Conservation (phyloP, 1,140 invertebrate species). For the Drosophila ficusphila region DNA sequence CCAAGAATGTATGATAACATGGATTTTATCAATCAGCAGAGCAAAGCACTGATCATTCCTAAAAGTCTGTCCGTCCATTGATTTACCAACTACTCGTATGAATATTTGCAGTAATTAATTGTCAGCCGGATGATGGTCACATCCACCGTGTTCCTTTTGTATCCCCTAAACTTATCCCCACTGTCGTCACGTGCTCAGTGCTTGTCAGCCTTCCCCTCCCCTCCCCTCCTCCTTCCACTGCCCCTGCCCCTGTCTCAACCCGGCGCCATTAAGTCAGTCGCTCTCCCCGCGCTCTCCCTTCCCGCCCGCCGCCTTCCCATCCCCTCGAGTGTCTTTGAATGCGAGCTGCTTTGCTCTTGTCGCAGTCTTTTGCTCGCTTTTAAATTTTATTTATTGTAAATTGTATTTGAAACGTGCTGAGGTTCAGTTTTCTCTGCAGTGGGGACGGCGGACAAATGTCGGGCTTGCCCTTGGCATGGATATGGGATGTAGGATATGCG, state of each 20-base stretch:
- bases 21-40: not conserved
- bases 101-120: slow-evolving; percentile 35
- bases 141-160: slow-evolving; percentile 26
- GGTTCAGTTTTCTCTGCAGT: slow-evolving; percentile 64
- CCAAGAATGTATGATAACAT: too few relatives aligned
- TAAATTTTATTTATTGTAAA: slow-evolving; percentile 83
- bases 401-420: slow-evolving; percentile 82
- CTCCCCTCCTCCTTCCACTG: slow-evolving; percentile 1
- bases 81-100: not conserved
- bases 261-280: slow-evolving; percentile 66
- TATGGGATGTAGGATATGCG: slow-evolving; percentile 16
- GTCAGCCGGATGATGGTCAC: slow-evolving; percentile 1
- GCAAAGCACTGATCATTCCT: not conserved
- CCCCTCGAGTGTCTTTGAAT: slow-evolving; percentile 14
- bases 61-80: not conserved
- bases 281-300: slow-evolving; percentile 7
- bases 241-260: too few relatives aligned
- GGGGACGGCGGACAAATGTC: slow-evolving; percentile 39
- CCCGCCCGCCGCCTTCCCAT: slow-evolving; percentile 1
- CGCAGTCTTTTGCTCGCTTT: slow-evolving; percentile 74
- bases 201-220: not conserved
- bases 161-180: slow-evolving; percentile 51
- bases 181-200: slow-evolving; percentile 63
- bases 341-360: slow-evolving; percentile 51
- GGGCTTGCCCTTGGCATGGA: slow-evolving; percentile 58